These are phyloP conservation scores for Sinelater perroti DNA, from an alignment of 2,888 invertebrate species.

Conservation along the genomic window DNA sequence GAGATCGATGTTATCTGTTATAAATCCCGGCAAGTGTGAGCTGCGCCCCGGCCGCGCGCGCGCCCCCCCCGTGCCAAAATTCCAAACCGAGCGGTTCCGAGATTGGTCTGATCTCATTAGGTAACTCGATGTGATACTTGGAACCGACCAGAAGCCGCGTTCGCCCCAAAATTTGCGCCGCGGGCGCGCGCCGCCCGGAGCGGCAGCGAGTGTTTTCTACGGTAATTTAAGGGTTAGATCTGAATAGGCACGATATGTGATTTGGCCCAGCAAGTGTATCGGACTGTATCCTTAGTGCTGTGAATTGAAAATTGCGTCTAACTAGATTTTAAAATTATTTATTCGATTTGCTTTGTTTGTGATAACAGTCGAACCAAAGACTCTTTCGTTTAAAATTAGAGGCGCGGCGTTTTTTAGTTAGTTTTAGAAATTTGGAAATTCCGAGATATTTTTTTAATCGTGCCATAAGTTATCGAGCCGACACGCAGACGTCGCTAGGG, in stretches of 20 bases:
- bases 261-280: slow-evolving; percentile 45
- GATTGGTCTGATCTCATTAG: too few relatives aligned
- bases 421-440: slow-evolving; percentile 41
- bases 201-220: slow-evolving; percentile 33
- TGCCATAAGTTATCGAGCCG: slow-evolving; percentile 45
- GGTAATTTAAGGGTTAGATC: slow-evolving; percentile 35
- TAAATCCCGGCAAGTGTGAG: too few relatives aligned
- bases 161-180: too few relatives aligned
- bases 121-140: too few relatives aligned
- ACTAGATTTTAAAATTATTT: slow-evolving; percentile 56
- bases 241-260: slow-evolving; percentile 41
- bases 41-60: too few relatives aligned
- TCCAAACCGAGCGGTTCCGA: too few relatives aligned
- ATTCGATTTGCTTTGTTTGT: slow-evolving; percentile 53
- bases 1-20: slow-evolving; percentile 39
- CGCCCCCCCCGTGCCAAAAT: too few relatives aligned
- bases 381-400: slow-evolving; percentile 34
- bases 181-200: too few relatives aligned
- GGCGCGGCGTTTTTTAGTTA: slow-evolving; percentile 37
- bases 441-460: slow-evolving; percentile 49
- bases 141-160: too few relatives aligned
- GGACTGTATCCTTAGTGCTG: slow-evolving; percentile 62
- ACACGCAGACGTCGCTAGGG: slow-evolving; percentile 47
- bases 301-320: slow-evolving; percentile 58
- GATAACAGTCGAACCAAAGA: slow-evolving; percentile 62